phyloP scores from a whole-genome alignment of 2,888 invertebrate species.

The Sicus ferrugineus region DNA sequence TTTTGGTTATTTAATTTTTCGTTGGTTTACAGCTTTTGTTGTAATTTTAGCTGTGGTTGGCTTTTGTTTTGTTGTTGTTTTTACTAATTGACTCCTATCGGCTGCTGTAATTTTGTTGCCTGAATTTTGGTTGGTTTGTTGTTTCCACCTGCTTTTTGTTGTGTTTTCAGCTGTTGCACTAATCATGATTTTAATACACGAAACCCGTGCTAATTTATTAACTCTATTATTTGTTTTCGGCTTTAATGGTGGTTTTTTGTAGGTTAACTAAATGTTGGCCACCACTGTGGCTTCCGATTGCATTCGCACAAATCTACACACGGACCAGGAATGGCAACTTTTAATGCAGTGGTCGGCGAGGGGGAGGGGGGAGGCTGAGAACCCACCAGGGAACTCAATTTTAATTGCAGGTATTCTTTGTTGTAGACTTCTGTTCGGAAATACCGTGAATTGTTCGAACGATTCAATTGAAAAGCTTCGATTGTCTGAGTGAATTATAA shows the following conservation, averaged over 20 bases:
- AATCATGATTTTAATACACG: neutral
- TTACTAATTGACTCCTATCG: constrained; percentile 9
- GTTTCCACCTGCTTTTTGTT: no score
- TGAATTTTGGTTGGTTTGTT: no score
- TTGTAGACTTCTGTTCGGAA: no score
- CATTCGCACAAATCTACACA: neutral
- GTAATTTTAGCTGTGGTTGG: neutral
- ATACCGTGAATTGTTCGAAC: no score
- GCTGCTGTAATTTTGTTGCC: neutral
- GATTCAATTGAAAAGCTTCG: no score
- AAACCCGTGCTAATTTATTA: constrained; percentile 6
- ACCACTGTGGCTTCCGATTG: neutral
- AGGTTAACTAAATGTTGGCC: neutral
- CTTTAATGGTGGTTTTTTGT: neutral
- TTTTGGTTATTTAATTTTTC: neutral
- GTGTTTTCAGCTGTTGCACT: neutral
- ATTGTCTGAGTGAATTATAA: no score
- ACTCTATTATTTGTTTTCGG: neutral
- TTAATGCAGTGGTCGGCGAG: neutral
- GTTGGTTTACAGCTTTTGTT: neutral
- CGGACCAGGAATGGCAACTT: neutral
- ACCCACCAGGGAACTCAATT: neutral
- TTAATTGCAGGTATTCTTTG: neutral
- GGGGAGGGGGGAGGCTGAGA: neutral
- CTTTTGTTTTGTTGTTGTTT: neutral